A percentile compares a stretch with the other conserved stretches of the same genome.
These are phyloP conservation scores for Panopea generosa DNA, from an alignment of 2,888 invertebrate species.

Conservation along the genomic window DNA sequence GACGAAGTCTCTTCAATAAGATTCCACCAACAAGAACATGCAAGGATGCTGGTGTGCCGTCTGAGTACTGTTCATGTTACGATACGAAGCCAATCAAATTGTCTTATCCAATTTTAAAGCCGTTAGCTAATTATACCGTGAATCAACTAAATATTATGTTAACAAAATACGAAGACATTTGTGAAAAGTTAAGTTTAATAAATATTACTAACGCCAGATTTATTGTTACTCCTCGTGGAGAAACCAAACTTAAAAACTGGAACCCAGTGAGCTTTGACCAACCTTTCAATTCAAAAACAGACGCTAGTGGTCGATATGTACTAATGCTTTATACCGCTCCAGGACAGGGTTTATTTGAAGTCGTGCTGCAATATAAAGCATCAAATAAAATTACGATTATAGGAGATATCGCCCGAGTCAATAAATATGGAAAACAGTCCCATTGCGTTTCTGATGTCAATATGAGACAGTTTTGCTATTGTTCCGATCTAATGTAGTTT, in stretches of 20 bases:
- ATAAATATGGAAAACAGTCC: conserved; percentile 50
- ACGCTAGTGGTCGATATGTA: conserved; percentile 30
- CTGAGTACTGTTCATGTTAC: conserved; percentile 86
- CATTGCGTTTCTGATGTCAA: conserved; percentile 23
- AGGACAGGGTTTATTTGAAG: conserved; percentile 36
- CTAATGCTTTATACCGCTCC: conserved; percentile 28
- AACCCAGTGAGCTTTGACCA: background rate
- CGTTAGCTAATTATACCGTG: conserved; percentile 15
- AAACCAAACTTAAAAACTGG: too few species aligned
- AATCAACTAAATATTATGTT: conserved; percentile 25
- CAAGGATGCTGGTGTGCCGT: conserved; percentile 90
- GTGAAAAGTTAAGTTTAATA: conserved; percentile 4
- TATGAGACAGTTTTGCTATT: conserved; percentile 28
- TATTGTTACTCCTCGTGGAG: conserved; percentile 2
- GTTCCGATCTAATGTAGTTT: conserved; percentile 11
- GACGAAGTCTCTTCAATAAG: conserved; percentile 90
- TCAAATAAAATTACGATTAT: conserved; percentile 22
- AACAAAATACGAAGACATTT: conserved; percentile 12
- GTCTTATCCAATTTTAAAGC: background rate
- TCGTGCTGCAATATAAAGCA: conserved; percentile 19
- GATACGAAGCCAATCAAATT: background rate
- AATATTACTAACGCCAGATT: conserved; percentile 19
- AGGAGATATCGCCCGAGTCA: conserved; percentile 26
- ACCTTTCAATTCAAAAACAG: background rate
- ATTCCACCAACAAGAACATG: conserved; percentile 92